These are phyloP conservation scores for Diplosoma virens DNA, from an alignment of 23 tunicate genomes.

Conservation along the genomic window DNA sequence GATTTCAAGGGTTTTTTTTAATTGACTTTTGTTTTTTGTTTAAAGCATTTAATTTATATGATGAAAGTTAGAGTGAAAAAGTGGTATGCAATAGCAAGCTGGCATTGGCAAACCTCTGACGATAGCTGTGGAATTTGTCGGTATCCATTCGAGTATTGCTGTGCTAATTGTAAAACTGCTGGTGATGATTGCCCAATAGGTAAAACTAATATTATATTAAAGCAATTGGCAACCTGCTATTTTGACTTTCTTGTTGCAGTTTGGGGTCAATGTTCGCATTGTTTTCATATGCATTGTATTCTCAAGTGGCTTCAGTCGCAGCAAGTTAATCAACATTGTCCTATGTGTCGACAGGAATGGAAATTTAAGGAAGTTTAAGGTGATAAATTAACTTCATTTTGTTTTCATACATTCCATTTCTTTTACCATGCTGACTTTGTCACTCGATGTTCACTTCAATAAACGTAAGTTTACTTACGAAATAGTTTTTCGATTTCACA, in stretches of 20 bases:
- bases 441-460: too few species aligned
- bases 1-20: too few species aligned
- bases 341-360: conserved; percentile 96
- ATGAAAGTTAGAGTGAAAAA: conserved; percentile 88
- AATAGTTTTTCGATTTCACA: background rate
- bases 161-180: conserved; percentile 91
- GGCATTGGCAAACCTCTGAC: conserved; percentile 96
- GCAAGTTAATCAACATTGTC: conserved; percentile 83
- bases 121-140: conserved; percentile 96
- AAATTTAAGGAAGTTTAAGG: conserved; percentile 68
- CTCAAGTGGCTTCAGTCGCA: conserved; percentile 94
- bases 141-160: conserved; percentile 83
- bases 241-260: conserved; percentile 43
- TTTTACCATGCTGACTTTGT: too few species aligned
- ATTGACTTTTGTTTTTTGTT: too few species aligned
- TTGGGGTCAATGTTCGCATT: conserved; percentile 90
- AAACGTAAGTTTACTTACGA: too few species aligned
- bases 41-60: background rate
- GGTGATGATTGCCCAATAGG: conserved; percentile 99
- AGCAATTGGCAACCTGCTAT: too few species aligned
- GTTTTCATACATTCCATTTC: too few species aligned
- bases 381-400: too few species aligned
- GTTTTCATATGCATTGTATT: conserved; percentile 97
- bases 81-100: conserved; percentile 75
- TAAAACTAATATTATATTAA: too few species aligned